A percentile compares a stretch with the other conserved stretches of the same genome.
Evolutionary conservation across 2,797 vertebrate genomes (phyloP).

Genomic region (Gallirallus australis): DNA sequence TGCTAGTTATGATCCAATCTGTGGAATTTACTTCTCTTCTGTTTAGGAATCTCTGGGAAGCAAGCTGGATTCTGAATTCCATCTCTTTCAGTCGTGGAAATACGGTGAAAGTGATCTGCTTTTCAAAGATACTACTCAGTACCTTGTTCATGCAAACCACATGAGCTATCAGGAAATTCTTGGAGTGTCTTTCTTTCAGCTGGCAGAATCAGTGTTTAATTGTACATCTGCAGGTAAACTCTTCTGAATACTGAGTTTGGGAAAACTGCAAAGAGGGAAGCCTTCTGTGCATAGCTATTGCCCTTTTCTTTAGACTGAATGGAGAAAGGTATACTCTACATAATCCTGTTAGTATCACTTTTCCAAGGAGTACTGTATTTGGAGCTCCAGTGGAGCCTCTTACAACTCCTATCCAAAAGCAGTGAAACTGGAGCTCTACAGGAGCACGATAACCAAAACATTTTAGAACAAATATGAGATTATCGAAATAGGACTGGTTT

Average conservation of each 20-base stretch:
- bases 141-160: conserved; percentile 85
- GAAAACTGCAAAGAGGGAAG: neutral
- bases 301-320: neutral
- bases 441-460: neutral
- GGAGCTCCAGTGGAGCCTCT: neutral
- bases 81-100: conserved; percentile 85
- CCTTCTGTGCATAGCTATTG: neutral
- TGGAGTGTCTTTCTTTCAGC: conserved; percentile 82
- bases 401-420: neutral
- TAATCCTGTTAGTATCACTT: neutral
- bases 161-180: conserved; percentile 84
- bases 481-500: neutral
- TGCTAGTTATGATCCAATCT: neutral
- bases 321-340: neutral
- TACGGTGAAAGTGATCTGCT: conserved; percentile 90
- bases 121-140: conserved; percentile 88
- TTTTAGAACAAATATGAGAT: neutral
- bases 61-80: conserved; percentile 79
- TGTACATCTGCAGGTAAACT: conserved; percentile 87
- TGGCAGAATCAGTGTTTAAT: conserved; percentile 85
- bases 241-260: neutral
- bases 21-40: neutral
- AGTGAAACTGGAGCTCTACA: neutral
- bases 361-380: neutral
- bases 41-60: conserved; percentile 82